phyloP scores from a whole-genome alignment of 2,888 invertebrate genomes.

The Halictus quadricinctus region DNA sequence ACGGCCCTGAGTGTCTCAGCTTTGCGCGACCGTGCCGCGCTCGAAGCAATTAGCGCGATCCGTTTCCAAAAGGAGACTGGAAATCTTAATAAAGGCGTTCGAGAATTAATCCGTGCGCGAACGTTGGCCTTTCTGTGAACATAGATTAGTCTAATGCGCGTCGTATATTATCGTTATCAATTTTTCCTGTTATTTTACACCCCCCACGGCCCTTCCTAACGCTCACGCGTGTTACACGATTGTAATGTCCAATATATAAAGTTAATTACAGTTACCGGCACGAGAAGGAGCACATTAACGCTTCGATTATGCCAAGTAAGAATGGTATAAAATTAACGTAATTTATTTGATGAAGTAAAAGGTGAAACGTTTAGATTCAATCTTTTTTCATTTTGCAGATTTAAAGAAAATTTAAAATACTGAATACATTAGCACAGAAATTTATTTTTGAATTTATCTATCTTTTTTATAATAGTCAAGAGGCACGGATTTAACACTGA shows the following conservation, averaged over 20 bases:
- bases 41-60: slow-evolving; percentile 3
- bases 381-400: too few species aligned
- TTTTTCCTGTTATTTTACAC: neutral
- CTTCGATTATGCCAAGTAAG: neutral
- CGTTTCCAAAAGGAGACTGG: neutral
- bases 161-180: neutral
- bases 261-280: neutral
- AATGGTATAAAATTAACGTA: too few species aligned
- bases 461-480: too few species aligned
- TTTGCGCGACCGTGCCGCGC: too few species aligned
- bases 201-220: neutral
- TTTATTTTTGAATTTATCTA: too few species aligned
- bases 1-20: neutral
- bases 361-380: too few species aligned
- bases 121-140: neutral
- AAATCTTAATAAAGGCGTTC: neutral
- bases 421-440: too few species aligned
- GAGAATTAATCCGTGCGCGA: neutral
- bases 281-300: neutral
- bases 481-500: too few species aligned
- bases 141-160: neutral
- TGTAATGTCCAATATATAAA: neutral
- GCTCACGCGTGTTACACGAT: neutral
- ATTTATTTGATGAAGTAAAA: too few species aligned
- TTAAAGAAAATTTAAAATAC: too few species aligned